These are phyloP conservation scores for Sycophila texana DNA, from an alignment of 2,888 invertebrate species.

Conservation along the genomic window DNA sequence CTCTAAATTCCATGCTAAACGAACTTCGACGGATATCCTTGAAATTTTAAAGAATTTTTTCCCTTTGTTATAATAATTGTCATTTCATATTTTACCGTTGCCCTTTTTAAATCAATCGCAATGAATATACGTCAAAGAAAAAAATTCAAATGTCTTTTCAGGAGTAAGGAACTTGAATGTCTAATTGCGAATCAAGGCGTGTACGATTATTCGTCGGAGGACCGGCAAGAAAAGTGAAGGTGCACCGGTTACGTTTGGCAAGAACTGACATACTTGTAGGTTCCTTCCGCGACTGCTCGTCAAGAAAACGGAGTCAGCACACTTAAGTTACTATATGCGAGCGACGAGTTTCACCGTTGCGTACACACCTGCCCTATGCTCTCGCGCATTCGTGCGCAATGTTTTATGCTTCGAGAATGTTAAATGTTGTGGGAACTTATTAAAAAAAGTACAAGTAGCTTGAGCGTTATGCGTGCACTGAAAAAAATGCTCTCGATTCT, in stretches of 20 bases:
- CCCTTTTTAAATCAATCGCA: no score
- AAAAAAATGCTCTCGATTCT: constrained; percentile 45
- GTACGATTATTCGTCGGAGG: not conserved
- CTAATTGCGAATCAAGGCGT: constrained; percentile 36
- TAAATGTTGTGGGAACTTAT: constrained; percentile 53
- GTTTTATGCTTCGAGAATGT: constrained; percentile 40
- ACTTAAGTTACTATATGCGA: constrained; percentile 49
- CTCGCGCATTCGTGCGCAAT: constrained; percentile 4
- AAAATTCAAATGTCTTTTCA: no score
- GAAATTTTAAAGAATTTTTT: no score
- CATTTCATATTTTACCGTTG: no score
- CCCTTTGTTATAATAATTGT: no score
- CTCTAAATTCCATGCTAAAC: not conserved
- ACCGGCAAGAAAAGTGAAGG: constrained; percentile 42
- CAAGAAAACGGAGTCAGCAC: constrained; percentile 56
- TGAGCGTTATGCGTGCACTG: not conserved
- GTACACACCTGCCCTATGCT: constrained; percentile 58
- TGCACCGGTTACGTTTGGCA: constrained; percentile 22
- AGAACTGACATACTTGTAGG: constrained; percentile 55
- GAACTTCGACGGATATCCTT: no score
- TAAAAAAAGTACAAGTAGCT: constrained; percentile 40
- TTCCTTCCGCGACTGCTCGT: constrained; percentile 13
- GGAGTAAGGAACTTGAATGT: not conserved
- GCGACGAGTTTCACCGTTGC: constrained; percentile 56
- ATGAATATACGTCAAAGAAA: no score